phyloP scores from a whole-genome alignment of 2,797 vertebrate genomes.

The Liasis olivaceus region DNA sequence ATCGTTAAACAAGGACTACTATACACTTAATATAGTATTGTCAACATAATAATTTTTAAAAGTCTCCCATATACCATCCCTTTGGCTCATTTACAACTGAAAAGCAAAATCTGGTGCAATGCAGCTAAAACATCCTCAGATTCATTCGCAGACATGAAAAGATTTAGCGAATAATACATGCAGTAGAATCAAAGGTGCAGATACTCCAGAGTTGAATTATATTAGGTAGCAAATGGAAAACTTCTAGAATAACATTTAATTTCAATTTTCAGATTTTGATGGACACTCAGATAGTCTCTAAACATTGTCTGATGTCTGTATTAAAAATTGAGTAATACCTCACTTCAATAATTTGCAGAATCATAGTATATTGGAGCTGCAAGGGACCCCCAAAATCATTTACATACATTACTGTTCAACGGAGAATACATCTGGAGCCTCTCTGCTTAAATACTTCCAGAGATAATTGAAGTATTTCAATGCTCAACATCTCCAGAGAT shows the following conservation, averaged over 20 bases:
- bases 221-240: background rate
- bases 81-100: background rate
- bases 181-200: background rate
- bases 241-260: background rate
- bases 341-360: background rate
- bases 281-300: background rate
- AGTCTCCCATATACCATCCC: background rate
- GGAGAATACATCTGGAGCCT: background rate
- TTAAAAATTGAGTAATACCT: background rate
- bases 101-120: background rate
- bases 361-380: background rate
- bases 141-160: background rate
- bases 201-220: background rate
- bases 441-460: background rate
- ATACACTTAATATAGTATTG: background rate
- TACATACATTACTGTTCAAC: background rate
- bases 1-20: background rate
- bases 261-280: background rate
- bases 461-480: background rate
- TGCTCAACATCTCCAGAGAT: background rate
- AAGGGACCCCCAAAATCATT: background rate
- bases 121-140: background rate
- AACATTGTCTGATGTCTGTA: background rate
- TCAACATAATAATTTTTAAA: background rate
- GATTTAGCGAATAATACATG: background rate